Evolutionary conservation across 2,888 invertebrate genomes (phyloP), one percentile per base, ranked within the genome.

Genomic region (Epirrhoe alternata): DNA sequence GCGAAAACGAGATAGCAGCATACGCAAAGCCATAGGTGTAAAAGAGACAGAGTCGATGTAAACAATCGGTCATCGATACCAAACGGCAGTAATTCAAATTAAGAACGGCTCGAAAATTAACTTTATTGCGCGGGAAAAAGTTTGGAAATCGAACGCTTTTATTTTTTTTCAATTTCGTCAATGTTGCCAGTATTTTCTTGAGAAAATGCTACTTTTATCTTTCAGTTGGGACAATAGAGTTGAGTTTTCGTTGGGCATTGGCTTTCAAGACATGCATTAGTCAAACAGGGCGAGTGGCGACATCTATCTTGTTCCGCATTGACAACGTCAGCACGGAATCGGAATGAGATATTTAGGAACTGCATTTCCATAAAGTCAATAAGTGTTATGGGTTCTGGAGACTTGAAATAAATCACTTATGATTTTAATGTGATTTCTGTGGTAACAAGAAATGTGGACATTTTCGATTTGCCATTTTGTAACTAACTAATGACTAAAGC

Each of bases 271-370:
- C 45, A 64, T 83, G 85, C 82, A 86, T 84, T 86, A 83, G 83
- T 79, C 76, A 79, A 77, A 77, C 75, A 76, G 77, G 78, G 77
- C 78, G 82, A 85, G 83, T 84, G 80, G 83, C 61, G 70, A 73
- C 85, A 86, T 88, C 85, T 84, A 85, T 86, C 84, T 86, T 80
- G 85, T 84, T 86, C 85, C 82, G 84, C 82, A 85, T 86, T 82
- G 83, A 86, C 84, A 81, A 81, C 82, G 79, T 80, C 81, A 76
- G 79, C 59, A 53, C 77, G 72, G 85, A 83, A 84, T 85, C 77
- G 76, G 72, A 85, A 86, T 84, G 84, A 85, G 84, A 81, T 83
- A 84, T 84, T 86, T 84, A 87, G 86, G 85, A 86, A 86, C 86
- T 84, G 84, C 82, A 75, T 77, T 30, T 78, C 24, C 24, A 38